Percentiles rank a stretch among this genome's conserved stretches.
These are phyloP conservation scores for Glyptemys insculpta DNA, from an alignment of 2,797 vertebrate genomes.

Conservation along the genomic window DNA sequence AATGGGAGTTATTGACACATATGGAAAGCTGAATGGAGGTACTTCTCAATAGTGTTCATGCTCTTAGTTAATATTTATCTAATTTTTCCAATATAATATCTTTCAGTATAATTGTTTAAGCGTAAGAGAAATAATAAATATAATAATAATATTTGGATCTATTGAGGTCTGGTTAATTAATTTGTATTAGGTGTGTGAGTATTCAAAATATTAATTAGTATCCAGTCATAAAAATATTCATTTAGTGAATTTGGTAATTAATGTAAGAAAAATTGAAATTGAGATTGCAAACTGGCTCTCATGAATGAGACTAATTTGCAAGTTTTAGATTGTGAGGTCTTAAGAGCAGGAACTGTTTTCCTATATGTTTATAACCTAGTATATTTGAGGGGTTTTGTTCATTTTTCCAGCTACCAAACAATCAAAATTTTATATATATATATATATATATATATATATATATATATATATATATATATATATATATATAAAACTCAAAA, in stretches of 20 bases:
- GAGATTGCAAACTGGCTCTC: slow-evolving; percentile 27
- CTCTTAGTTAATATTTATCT: neutral
- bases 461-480: too few relatives aligned
- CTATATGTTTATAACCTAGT: neutral
- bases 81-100: neutral
- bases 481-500: slow-evolving; percentile 23
- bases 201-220: slow-evolving; percentile 20
- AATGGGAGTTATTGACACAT: neutral
- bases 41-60: neutral
- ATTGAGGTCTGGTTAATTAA: neutral
- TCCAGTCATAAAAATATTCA: slow-evolving; percentile 15
- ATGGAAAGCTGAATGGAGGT: neutral
- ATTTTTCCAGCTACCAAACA: neutral
- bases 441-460: too few relatives aligned
- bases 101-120: neutral
- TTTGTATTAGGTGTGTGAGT: slow-evolving; percentile 5
- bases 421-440: neutral
- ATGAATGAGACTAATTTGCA: slow-evolving; percentile 7
- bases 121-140: neutral
- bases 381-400: slow-evolving; percentile 9
- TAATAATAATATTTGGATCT: neutral
- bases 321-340: slow-evolving; percentile 17
- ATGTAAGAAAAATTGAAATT: slow-evolving; percentile 5
- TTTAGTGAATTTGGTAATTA: slow-evolving; percentile 31
- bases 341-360: neutral